Evolutionary conservation across 2,888 invertebrate species (phyloP).

Genomic region (Stenoptilia bipunctidactyla): DNA sequence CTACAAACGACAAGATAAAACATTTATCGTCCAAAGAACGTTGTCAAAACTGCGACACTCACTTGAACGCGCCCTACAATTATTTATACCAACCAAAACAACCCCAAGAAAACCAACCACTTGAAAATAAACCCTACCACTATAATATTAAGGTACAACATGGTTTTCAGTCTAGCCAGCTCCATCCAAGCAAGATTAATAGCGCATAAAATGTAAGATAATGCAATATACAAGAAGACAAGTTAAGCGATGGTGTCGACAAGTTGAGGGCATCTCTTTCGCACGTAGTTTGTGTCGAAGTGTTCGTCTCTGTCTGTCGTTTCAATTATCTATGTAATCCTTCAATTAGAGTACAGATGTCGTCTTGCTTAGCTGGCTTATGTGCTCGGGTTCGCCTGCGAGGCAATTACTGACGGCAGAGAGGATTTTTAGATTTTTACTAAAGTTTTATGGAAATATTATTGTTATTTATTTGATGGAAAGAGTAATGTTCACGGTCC

Average conservation of each 20-base stretch:
- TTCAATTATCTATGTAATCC: constrained; percentile 80
- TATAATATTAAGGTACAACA: not conserved
- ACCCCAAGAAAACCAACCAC: constrained; percentile 9
- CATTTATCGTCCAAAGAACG: not conserved
- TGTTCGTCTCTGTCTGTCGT: constrained; percentile 44
- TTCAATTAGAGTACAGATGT: constrained; percentile 75
- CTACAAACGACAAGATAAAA: too few relatives aligned
- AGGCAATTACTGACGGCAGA: constrained; percentile 51
- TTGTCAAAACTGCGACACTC: not conserved
- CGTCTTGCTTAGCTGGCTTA: constrained; percentile 57
- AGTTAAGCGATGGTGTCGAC: constrained; percentile 50
- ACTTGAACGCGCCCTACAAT: not conserved
- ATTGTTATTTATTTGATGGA: constrained; percentile 1
- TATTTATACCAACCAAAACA: constrained; percentile 10
- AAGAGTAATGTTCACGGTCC: too few relatives aligned
- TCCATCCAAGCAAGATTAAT: constrained; percentile 55
- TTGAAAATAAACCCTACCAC: constrained; percentile 4
- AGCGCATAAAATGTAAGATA: constrained; percentile 71
- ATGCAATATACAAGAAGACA: constrained; percentile 75
- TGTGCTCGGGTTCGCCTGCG: constrained; percentile 39
- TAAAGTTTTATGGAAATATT: not conserved
- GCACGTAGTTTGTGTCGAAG: constrained; percentile 23
- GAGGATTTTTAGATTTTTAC: not conserved
- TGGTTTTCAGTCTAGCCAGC: not conserved
- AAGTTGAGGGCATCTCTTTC: constrained; percentile 37